phyloP scores from a whole-genome alignment of 1,140 invertebrate genomes.

The Brachionus plicatilis region DNA sequence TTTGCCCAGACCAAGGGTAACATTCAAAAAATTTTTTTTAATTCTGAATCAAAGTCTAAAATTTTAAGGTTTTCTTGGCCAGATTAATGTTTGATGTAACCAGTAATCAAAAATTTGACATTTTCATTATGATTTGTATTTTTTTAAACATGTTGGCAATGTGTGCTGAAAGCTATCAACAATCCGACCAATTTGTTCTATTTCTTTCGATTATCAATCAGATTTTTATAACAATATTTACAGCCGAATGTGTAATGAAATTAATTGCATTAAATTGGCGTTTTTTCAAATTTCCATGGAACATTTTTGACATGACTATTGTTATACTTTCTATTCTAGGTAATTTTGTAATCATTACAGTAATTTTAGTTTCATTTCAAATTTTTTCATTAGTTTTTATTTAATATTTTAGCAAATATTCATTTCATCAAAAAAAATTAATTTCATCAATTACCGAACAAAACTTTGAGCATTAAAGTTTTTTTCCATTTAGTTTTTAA shows the following conservation, averaged over 20 bases:
- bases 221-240: conserved; percentile 97
- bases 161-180: conserved; percentile 91
- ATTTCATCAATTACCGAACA: no score
- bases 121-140: conserved; percentile 98
- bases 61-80: conserved; percentile 81
- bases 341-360: conserved; percentile 50
- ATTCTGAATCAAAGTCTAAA: conserved; percentile 25
- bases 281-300: conserved; percentile 99
- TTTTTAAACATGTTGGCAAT: conserved; percentile 97
- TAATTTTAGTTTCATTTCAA: no score
- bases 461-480: no score
- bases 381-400: no score
- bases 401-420: no score
- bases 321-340: conserved; percentile 95
- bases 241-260: conserved; percentile 91
- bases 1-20: conserved; percentile 86
- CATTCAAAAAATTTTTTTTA: conserved; percentile 42
- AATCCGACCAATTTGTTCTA: conserved; percentile 69
- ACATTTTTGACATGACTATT: conserved; percentile 97
- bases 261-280: conserved; percentile 90
- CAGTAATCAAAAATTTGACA: conserved; percentile 97
- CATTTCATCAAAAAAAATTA: no score
- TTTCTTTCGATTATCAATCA: conserved; percentile 85
- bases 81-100: conserved; percentile 92
- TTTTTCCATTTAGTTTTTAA: no score